Evolutionary conservation across 1,140 invertebrate genomes (phyloP), one percentile per base, ranked within the genome.

Genomic region (Plodia interpunctella): DNA sequence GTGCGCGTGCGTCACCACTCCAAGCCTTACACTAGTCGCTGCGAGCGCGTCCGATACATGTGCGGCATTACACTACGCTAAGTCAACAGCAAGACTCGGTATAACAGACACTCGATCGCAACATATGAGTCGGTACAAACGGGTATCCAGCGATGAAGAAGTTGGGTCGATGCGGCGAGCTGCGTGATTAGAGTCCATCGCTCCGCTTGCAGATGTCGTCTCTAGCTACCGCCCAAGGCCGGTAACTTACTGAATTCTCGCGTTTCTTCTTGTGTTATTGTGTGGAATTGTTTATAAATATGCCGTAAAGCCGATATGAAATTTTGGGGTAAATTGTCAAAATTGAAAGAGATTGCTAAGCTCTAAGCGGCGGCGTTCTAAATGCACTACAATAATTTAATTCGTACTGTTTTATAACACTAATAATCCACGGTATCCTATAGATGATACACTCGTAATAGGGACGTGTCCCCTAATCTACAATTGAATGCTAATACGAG

Each of bases 61-160:
- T 87, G 83, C 77, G 73, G 77, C 87, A 87, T 79, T 74, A 85
- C 82, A 87, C 87, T 89, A 89, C 83, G 65, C 84, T 83, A 88
- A 79, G 52, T 81, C 70, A 84, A 87, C 78, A 86, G 78, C 82
- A 83, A 87, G 75, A 83, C 68, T 87, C 76, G 78, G 73, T 74
- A 25, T 44, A 79, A 84, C 77, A 86, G 77, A 81, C 78, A 86
- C 76, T 84, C 78, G 80, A 84, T 78, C 78, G 76, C 77, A 80
- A 81, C 67, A 83, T 75, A 88, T 83, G 75, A 74, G 72, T 76
- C 79, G 78, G 76, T 78, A 87, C 81, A 80, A 87, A 87, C 81
- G 74, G 79, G 65, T 64, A 63, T 65, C 58, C 61, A 69, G 60
- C 62, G 72, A 60, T 67, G 51, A 25, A 53, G 51, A 4, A 44